These are phyloP conservation scores for Darwinula stevensoni DNA, from an alignment of 2,888 invertebrate species.

Conservation along the genomic window DNA sequence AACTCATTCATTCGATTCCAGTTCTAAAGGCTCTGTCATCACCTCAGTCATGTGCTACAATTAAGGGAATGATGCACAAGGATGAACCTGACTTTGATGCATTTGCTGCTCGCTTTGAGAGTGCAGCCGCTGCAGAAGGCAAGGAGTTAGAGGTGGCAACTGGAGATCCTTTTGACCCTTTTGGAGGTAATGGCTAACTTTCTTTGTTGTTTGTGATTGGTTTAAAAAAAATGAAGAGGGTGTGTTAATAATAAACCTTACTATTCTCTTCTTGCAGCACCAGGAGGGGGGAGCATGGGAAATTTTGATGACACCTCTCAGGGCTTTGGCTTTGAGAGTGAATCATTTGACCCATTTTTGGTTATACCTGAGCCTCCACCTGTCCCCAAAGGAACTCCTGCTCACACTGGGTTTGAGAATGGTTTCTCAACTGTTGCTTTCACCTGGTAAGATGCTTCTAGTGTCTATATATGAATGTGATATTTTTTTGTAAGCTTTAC, in stretches of 20 bases:
- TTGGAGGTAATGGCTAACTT: constrained; percentile 12
- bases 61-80: too few species aligned
- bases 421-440: too few species aligned
- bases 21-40: too few species aligned
- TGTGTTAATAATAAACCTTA: too few species aligned
- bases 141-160: constrained; percentile 5
- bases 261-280: constrained; percentile 14
- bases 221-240: too few species aligned
- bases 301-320: constrained; percentile 5
- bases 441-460: too few species aligned
- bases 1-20: too few species aligned
- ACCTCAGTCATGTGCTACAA: too few species aligned
- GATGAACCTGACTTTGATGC: constrained; percentile 70
- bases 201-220: not conserved
- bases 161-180: constrained; percentile 20
- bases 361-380: constrained; percentile 41
- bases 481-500: too few species aligned
- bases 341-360: constrained; percentile 22
- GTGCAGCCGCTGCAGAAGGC: constrained; percentile 17
- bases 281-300: constrained; percentile 17
- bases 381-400: constrained; percentile 32
- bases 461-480: too few species aligned
- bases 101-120: constrained; percentile 64
- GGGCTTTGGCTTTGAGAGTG: constrained; percentile 23
- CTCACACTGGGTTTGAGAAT: constrained; percentile 18